Evolutionary conservation across 1,140 invertebrate species (phyloP).

Genomic region (Rhynchophorus ferrugineus): DNA sequence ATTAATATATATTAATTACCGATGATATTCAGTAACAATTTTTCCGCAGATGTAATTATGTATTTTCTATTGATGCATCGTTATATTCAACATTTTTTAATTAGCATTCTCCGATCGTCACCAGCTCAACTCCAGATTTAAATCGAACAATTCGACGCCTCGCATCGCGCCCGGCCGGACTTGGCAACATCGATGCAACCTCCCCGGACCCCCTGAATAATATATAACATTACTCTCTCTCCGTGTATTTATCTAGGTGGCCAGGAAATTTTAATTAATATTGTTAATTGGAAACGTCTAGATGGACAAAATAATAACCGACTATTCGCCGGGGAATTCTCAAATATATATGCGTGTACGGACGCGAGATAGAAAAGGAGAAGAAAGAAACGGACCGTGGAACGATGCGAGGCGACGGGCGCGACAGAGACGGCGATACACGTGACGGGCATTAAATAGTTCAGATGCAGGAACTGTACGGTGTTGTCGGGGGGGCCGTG

Average conservation of each 20-base stretch:
- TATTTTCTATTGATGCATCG: too few species aligned
- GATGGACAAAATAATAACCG: conserved; percentile 32
- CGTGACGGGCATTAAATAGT: not conserved
- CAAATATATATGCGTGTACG: conserved; percentile 15
- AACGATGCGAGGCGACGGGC: not conserved
- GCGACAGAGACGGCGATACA: not conserved
- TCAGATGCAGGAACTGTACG: not conserved
- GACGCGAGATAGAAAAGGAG: conserved; percentile 7
- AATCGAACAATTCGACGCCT: too few species aligned
- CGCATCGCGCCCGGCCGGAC: too few species aligned
- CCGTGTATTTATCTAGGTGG: conserved; percentile 31
- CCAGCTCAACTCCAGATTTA: too few species aligned
- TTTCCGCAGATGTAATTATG: too few species aligned
- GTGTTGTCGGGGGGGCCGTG: too few species aligned
- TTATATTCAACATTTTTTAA: too few species aligned
- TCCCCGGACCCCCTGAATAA: conserved; percentile 22
- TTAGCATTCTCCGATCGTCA: too few species aligned
- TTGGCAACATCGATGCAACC: conserved; percentile 9
- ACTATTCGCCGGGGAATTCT: conserved; percentile 26
- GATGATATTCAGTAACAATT: too few species aligned
- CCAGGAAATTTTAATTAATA: conserved; percentile 32
- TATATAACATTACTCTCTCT: conserved; percentile 19
- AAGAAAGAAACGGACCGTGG: not conserved
- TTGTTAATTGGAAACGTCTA: conserved; percentile 32
- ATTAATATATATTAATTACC: too few species aligned